These are phyloP conservation scores for Podotricha telesiphe DNA, from an alignment of 2,888 invertebrate genomes.

Conservation along the genomic window DNA sequence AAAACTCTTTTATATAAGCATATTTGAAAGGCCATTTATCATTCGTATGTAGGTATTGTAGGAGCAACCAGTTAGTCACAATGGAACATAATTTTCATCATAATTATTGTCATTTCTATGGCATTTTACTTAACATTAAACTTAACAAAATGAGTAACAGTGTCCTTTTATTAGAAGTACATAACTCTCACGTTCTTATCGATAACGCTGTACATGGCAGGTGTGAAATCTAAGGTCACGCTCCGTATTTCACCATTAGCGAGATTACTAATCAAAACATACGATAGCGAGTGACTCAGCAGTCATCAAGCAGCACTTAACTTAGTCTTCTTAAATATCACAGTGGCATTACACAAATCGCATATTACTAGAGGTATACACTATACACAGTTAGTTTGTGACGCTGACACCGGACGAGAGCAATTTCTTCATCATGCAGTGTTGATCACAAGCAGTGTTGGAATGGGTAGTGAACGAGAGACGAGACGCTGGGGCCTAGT, in stretches of 20 bases:
- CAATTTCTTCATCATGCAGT: constrained; percentile 70
- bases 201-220: constrained; percentile 23
- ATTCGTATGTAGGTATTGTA: neutral
- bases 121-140: neutral
- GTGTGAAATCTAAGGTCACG: constrained; percentile 36
- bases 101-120: neutral
- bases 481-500: constrained; percentile 51
- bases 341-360: constrained; percentile 66
- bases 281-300: constrained; percentile 62
- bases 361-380: constrained; percentile 47
- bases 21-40: constrained; percentile 1
- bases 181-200: neutral
- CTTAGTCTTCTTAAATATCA: constrained; percentile 75
- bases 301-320: constrained; percentile 49
- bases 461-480: constrained; percentile 66
- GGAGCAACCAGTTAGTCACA: neutral
- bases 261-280: constrained; percentile 64
- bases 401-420: constrained; percentile 73
- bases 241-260: constrained; percentile 41
- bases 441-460: constrained; percentile 77
- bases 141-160: constrained; percentile 29
- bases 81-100: neutral
- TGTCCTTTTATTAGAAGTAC: neutral
- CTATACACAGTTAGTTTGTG: constrained; percentile 61
- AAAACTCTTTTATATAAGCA: constrained; percentile 1